Evolutionary conservation across 2,797 vertebrate species (phyloP), one percentile per base, ranked within the genome.

Genomic region (Enteromius paludinosus): DNA sequence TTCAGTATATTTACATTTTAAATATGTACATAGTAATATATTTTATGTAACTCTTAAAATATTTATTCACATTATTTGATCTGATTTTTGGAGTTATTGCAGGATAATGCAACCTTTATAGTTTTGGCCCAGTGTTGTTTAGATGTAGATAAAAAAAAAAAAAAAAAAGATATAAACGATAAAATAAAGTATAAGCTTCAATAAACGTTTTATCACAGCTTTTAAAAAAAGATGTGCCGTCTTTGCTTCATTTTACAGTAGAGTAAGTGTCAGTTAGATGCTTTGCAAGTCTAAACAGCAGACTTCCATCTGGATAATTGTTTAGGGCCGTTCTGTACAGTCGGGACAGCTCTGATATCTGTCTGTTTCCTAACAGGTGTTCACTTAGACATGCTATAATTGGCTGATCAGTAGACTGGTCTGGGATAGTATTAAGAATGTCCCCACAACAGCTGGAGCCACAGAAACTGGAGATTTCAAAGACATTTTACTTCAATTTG

Each of bases 291-390:
- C 17, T 76, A 64, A n/a, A 64, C 38, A 3, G 59, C 30, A 47
- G 25, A 64, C 59, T 47, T 64, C 17, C 17, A 65, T 78, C 43
- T 78, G 76, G 33, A 52, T 66, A 52, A 38, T 49, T 78, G 75
- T 49, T 64, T 12, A 10, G 10, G 56, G 35, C 0, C 1, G 1
- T 76, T 17, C 10, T 14, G 1, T 64, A 12, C 54, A 75, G 54
- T 54, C 61, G n/a, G 25, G 14, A 15, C 43, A 17, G 76, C 62
- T n/a, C 61, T 65, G 62, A 38, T 23, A 14, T 14, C 61, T 65
- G 43, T 14, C 61, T 49, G 43, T 78, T 65, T 66, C 20, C 14
- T 65, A 65, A 64, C 43, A 35, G 18, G 41, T 52, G 73, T 74
- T 75, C 20, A 52, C 23, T 52, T 49, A 77, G 74, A 78, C 28